Base-by-base conservation (phyloP, 2,113 vertebrate species). In the Raja brachyura region DNA sequence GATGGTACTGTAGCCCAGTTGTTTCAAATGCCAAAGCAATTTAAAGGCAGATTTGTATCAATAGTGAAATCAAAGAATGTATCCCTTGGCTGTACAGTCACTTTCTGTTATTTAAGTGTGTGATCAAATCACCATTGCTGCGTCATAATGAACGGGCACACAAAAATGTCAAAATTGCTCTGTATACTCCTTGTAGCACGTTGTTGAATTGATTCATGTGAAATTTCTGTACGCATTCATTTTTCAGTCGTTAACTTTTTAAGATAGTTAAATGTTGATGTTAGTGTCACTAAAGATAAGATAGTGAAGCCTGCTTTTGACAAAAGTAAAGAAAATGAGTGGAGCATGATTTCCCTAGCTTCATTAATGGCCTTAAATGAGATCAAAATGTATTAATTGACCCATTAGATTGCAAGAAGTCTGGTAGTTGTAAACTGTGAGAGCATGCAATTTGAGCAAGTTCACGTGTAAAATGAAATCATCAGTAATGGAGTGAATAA, bases 11-110 rank as follows among this genome's bases (percentile, higher is more conserved):
- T 61, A 86, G 16, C 56, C 31, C 83, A 88, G 28, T 63, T 61
- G 14, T n/a, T 66, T 31, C 83, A 88, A 88, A 5, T 18, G 28
- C 59, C 56, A 63, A 11, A 16, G n/a, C 83, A 31, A 88, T 18
- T n/a, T 88, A 88, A 88, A 86, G 63, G 13, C 28, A 31, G 22
- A 85, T 86, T 86, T 86, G 28, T 86, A 86, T 86, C 83, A 86
- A 86, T 31, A 31, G 83, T 2, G 14, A 86, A 61, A 86, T 61
- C 81, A 59, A 22, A 85, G 18, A 85, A 85, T 56, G 20, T 54
- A 63, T 63, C 83, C 5, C n/a, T 86, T 31, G 83, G 28, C 83
- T 86, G 28, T 63, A 63, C 25, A 31, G 56, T 63, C 13, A 14
- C 25, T n/a, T 86, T 86, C 13, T 86, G 61, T 86, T 59, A 86